Base-by-base conservation (phyloP, 2,113 vertebrate species). In the Dipodomys stephensi region DNA sequence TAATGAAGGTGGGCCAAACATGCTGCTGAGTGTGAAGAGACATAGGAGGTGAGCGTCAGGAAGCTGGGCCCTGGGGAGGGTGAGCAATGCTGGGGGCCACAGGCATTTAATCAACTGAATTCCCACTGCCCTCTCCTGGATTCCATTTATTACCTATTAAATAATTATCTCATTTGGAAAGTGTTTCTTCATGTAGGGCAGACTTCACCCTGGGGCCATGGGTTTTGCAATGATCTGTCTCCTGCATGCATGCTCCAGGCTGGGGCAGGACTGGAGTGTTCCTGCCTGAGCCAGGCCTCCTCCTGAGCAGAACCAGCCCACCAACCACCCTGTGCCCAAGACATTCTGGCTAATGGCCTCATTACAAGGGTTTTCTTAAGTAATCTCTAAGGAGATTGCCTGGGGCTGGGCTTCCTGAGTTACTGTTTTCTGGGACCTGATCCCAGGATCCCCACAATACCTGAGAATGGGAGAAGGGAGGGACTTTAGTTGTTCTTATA, bases 81-180 rank as follows among this genome's bases (percentile, higher is more conserved):
- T 28, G 18, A 4, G 0, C 35, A 28, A 49, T 46, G 64, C 93
- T 80, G 86, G 72, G 86, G 84, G 83, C 90, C 84, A 72, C 15
- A n/a, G 76, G 71, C 92, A 73, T 80, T 94, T 93, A 88, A 95
- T 92, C 93, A 94, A 32, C 87, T 16, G 28, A 93, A 96, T 95
- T 90, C 93, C 90, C 90, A 90, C 90, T 60, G 46, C 85, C 53
- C 68, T 88, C 82, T 94, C 88, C 84, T 86, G 1, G 2, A 46
- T 88, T 96, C 92, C 88, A 39, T 79, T 97, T 94, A 95, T 93
- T 95, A 90, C 90, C 94, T 93, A 97, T 97, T 97, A 97, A 97
- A 96, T 94, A 97, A 97, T 96, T 96, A 97, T 95, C 96, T 97
- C 93, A 95, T 96, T 95, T 96, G 94, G 90, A 96, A 96, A 96